Evolutionary conservation across 2,888 invertebrate genomes (phyloP).

Genomic region (Acrobeloides nanus): DNA sequence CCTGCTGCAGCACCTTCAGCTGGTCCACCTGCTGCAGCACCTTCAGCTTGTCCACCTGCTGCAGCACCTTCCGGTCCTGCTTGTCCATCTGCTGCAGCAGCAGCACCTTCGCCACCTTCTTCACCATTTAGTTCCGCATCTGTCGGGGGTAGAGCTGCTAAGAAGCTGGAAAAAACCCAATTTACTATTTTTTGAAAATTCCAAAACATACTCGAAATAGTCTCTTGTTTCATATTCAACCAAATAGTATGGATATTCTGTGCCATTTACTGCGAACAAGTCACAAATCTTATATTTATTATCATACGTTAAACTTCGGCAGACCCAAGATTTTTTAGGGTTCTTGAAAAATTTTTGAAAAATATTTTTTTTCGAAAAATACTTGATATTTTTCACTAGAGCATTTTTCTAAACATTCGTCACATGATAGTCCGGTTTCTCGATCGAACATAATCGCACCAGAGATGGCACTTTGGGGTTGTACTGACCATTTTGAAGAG

Average conservation of each 20-base stretch:
- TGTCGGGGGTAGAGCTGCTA: constrained; percentile 29
- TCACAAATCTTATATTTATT: constrained; percentile 34
- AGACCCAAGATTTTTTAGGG: constrained; percentile 26
- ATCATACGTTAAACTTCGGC: constrained; percentile 39
- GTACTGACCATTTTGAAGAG: constrained; percentile 19
- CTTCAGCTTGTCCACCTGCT: neutral
- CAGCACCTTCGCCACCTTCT: constrained; percentile 6
- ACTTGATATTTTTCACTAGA: constrained; percentile 15
- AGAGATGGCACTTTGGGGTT: constrained; percentile 29
- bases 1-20: too few relatives aligned
- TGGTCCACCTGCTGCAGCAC: constrained; percentile 3
- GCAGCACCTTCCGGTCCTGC: neutral
- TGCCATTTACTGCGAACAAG: constrained; percentile 32
- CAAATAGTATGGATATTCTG: constrained; percentile 24
- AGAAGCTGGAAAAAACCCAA: constrained; percentile 8
- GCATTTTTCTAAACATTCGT: constrained; percentile 29
- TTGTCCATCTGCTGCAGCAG: too few relatives aligned
- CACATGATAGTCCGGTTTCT: constrained; percentile 25
- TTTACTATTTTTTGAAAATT: neutral
- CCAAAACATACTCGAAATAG: constrained; percentile 26
- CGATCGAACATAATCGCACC: constrained; percentile 38
- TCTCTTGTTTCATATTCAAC: constrained; percentile 26
- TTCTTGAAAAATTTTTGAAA: constrained; percentile 13
- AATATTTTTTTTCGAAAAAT: neutral
- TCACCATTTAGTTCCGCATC: constrained; percentile 20